Evolutionary conservation across 2,797 vertebrate genomes (phyloP).

Genomic region (Falco biarmicus): DNA sequence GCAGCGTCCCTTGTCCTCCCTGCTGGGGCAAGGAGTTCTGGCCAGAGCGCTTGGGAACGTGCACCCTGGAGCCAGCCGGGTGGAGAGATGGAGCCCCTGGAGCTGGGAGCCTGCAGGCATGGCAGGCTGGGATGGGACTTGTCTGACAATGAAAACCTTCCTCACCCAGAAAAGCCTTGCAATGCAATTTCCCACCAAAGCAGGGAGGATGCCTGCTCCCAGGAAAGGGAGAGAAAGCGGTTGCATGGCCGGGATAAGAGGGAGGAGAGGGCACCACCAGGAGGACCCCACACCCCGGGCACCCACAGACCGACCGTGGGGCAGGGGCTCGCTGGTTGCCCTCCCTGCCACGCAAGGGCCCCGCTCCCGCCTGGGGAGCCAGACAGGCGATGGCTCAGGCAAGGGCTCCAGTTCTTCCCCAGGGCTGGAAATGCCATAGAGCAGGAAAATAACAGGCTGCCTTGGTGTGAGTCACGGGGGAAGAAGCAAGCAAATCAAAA

Average conservation of each 20-base stretch:
- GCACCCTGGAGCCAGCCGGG: background rate
- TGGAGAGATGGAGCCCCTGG: background rate
- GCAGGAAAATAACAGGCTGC: conserved; percentile 16
- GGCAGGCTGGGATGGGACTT: background rate
- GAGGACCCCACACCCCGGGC: background rate
- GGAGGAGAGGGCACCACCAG: background rate
- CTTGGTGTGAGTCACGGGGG: background rate
- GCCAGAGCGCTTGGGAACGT: background rate
- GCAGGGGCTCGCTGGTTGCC: fast-evolving
- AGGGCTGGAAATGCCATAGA: background rate
- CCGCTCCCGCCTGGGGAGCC: background rate
- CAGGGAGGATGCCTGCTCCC: background rate
- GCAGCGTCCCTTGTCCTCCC: background rate
- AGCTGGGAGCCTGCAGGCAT: background rate
- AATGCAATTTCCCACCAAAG: background rate
- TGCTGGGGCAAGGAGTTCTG: background rate
- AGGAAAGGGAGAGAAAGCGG: background rate
- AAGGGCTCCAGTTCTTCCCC: background rate
- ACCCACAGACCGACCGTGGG: fast-evolving
- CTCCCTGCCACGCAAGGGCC: background rate
- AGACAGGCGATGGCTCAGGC: background rate
- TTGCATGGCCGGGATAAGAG: background rate
- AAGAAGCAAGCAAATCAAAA: conserved; percentile 12
- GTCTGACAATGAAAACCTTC: background rate
- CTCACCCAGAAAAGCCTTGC: background rate